Conservation (phyloP, 2,113 vertebrate genomes). For the Rattus rattus region DNA sequence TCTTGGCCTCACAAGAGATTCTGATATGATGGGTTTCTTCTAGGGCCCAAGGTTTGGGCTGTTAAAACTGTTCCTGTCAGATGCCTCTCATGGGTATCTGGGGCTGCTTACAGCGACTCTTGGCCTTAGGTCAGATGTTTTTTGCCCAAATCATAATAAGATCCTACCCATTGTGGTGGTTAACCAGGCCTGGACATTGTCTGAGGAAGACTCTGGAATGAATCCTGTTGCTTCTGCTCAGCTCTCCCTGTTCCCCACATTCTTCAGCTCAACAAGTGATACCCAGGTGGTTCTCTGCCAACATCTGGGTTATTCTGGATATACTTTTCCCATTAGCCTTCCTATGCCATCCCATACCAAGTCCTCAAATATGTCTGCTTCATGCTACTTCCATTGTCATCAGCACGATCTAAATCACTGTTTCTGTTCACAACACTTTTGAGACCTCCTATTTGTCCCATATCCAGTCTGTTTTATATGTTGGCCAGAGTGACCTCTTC, state of each 20-base stretch:
- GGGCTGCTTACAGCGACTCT: background rate
- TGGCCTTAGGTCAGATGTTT: background rate
- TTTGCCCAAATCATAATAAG: background rate
- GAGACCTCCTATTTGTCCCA: background rate
- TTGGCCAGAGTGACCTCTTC: background rate
- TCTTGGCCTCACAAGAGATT: background rate
- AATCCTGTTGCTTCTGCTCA: background rate
- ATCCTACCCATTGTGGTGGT: background rate
- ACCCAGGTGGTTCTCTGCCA: background rate
- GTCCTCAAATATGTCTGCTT: background rate
- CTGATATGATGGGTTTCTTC: background rate
- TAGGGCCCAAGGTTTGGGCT: background rate
- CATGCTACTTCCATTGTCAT: background rate
- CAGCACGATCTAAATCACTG: background rate
- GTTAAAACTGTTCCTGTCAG: background rate
- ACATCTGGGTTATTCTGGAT: background rate
- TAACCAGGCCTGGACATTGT: background rate
- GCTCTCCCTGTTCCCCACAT: accelerated
- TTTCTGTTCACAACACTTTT: background rate
- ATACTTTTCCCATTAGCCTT: background rate
- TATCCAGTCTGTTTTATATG: background rate
- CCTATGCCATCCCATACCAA: background rate
- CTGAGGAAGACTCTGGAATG: background rate
- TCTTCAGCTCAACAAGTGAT: background rate
- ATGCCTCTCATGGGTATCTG: background rate